A percentile compares a stretch with the other conserved stretches of the same genome.
These are phyloP conservation scores for Gallinago media DNA, from an alignment of 2,113 vertebrate species.

Conservation along the genomic window DNA sequence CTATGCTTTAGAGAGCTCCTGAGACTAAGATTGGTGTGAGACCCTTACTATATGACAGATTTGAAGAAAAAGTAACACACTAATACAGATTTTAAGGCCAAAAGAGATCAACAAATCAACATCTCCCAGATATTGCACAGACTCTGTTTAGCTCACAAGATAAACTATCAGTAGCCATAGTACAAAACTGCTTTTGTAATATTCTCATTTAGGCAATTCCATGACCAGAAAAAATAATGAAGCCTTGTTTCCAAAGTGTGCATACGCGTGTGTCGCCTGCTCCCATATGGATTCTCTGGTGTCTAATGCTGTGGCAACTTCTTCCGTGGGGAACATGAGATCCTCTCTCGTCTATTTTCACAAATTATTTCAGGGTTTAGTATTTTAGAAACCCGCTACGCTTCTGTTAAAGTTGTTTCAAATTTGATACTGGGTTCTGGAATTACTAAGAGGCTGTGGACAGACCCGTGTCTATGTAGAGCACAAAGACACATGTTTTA, in stretches of 20 bases:
- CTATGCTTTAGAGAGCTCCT: background rate
- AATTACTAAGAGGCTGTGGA: background rate
- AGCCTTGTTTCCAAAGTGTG: background rate
- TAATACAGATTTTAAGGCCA: background rate
- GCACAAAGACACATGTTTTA: background rate
- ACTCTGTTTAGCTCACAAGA: background rate
- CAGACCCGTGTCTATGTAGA: background rate
- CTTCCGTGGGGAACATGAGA: background rate
- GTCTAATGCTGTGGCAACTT: background rate
- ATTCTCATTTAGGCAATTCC: background rate
- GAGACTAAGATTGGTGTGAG: background rate
- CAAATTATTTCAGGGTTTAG: background rate
- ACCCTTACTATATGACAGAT: background rate
- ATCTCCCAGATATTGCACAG: background rate
- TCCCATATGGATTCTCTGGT: background rate
- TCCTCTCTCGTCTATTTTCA: background rate
- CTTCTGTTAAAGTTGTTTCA: background rate
- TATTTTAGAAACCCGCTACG: background rate
- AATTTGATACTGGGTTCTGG: background rate
- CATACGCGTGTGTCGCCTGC: accelerated
- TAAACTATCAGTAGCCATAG: background rate
- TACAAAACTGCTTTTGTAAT: background rate
- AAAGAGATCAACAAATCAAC: background rate
- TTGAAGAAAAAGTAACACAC: background rate
- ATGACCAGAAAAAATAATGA: background rate